Base-by-base conservation (phyloP, 2,797 vertebrate genomes). In the Falco peregrinus region DNA sequence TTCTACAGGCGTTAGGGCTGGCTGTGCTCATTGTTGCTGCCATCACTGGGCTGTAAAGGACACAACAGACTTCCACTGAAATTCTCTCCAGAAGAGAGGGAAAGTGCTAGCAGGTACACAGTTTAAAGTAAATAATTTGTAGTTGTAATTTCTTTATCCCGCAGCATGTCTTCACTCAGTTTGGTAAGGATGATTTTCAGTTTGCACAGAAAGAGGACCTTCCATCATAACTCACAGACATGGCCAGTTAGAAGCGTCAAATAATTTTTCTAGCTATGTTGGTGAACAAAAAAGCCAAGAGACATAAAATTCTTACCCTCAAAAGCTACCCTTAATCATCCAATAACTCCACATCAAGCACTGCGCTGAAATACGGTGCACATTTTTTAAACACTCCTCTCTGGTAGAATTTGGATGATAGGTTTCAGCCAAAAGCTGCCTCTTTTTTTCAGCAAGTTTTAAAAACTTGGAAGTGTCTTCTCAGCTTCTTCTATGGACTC, bases 101-200 rank as follows among this genome's bases (percentile, higher is more conserved):
- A 47, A 69, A 70, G 43, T 0, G 0, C 56, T 60, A 50, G 35
- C 76, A 77, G 41, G 25, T 60, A 60, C 0, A 0, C 29, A 13
- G 67, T 35, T 82, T 59, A 48, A 89, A 79, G 48, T 48, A 77
- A 64, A 35, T 39, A n/a, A 50, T 43, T 68, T 33, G 48, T 61
- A 79, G 48, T 2, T 85, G 50, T 0, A 1, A 17, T 61, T 86
- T 82, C 70, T 73, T 69, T 74, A 47, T 80, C 73, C 68, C 48
- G 68, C 70, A 61, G 26, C 0, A 2, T 29, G 43, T 89, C 83
- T 73, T 71, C 61, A 57, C 54, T 82, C 67, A 76, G 61, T 83
- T 89, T 50, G 50, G 53, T 65, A 21, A 6, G n/a, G 82, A 59
- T 48, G 76, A 59, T 88, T 89, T 74, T 77, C 77, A 56, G 41